Evolutionary conservation across 2,797 vertebrate species (phyloP), one percentile per base, ranked within the genome.

Genomic region (Hypotaenidia philippensis): DNA sequence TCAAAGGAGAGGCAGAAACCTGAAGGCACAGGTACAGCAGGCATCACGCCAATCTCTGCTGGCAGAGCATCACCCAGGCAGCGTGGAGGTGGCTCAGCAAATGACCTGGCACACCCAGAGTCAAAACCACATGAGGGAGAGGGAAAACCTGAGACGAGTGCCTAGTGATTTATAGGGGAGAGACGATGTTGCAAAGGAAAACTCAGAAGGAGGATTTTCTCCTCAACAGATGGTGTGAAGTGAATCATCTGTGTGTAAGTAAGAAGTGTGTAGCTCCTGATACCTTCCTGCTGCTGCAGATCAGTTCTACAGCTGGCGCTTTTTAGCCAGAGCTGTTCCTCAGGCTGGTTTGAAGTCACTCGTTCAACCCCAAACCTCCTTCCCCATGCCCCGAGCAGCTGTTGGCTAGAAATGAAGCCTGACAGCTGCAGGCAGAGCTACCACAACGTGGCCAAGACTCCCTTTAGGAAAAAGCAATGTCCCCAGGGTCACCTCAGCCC

Each of bases 241-340:
- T 97, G 96, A 97, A 92, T 97, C 95, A 96, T 96, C 93, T 95
- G 92, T 90, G 94, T 96, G 92, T 87, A 90, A 95, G 94, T 53
- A 84, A 83, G 63, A 84, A 92, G 94, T 64, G 81, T 23, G 23
- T 80, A 95, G 84, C 92, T 96, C 78, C 93, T 72, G 93, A 76
- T 95, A 88, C 90, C 94, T 95, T 74, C 92, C 94, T 2, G 57
- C 96, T 96, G 95, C 86, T 89, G 94, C 83, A 22, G 94, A 94
- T 55, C 92, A 13, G 36, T 79, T 55, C 92, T 92, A 15, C 96
- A 96, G 94, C 96, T 96, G 95, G 94, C 13, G 22, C 68, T 93
- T 90, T 16, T 44, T 40, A 90, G 94, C 74, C 77, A 63, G 77
- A 87, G 68, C 47, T 6, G 7, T 25, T 89, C 64, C 45, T 79